These are phyloP conservation scores for Cyaniris semiargus DNA, from an alignment of 2,888 invertebrate genomes.

Conservation along the genomic window DNA sequence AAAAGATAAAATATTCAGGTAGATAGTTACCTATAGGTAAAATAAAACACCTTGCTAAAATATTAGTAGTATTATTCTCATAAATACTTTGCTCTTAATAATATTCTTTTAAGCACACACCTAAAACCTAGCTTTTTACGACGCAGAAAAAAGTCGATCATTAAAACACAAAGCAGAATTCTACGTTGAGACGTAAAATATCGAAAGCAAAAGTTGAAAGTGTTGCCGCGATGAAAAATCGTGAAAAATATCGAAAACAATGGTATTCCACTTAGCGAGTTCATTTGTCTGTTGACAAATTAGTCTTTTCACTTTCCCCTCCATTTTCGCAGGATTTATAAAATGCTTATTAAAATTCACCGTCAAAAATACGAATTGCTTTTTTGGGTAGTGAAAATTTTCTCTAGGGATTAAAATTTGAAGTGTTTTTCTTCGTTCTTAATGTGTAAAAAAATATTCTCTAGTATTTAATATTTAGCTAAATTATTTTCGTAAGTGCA, in stretches of 20 bases:
- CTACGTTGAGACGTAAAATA: not conserved
- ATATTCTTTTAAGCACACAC: no score
- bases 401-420: not conserved
- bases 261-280: constrained; percentile 66
- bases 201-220: constrained; percentile 7
- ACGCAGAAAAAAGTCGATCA: no score
- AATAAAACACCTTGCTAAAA: no score
- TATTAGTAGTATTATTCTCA: no score
- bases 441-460: no score
- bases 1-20: no score
- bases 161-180: not conserved
- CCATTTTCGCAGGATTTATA: constrained; percentile 3
- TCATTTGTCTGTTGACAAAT: constrained; percentile 68
- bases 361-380: constrained; percentile 13
- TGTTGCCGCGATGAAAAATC: not conserved
- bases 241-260: constrained; percentile 56
- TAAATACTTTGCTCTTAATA: no score
- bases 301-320: constrained; percentile 66
- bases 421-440: not conserved
- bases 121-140: no score
- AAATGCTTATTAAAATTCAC: constrained; percentile 19
- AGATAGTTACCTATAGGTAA: no score
- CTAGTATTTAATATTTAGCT: no score
- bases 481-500: no score
- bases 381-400: constrained; percentile 6